These are phyloP conservation scores for Cyprinodon variegatus DNA, from an alignment of 2,113 vertebrate species.

Conservation along the genomic window DNA sequence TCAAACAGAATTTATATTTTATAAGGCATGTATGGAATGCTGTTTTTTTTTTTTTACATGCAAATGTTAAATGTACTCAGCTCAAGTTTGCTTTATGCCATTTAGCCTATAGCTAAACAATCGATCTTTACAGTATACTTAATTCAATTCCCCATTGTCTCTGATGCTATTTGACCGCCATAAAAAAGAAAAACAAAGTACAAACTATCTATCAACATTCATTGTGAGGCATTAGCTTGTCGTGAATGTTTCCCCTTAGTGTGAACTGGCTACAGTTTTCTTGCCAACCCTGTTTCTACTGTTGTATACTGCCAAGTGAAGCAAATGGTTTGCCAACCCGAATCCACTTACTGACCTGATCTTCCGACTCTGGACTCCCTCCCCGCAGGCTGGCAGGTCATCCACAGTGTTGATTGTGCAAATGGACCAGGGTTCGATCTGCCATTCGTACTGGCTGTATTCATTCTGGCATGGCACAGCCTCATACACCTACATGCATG, in stretches of 20 bases:
- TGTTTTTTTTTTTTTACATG: constrained; percentile 1
- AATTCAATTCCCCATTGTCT: constrained; percentile 21
- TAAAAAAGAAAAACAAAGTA: constrained; percentile 8
- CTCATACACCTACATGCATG: constrained; percentile 87
- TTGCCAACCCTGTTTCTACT: constrained; percentile 27
- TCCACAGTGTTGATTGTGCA: constrained; percentile 90
- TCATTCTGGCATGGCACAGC: constrained; percentile 88
- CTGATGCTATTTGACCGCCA: constrained; percentile 13
- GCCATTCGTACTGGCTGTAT: constrained; percentile 89
- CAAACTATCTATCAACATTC: constrained; percentile 17
- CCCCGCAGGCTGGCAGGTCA: constrained; percentile 87
- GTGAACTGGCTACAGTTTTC: constrained; percentile 10
- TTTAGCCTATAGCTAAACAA: constrained; percentile 7
- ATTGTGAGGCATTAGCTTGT: constrained; percentile 34
- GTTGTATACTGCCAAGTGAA: constrained; percentile 18
- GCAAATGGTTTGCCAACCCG: constrained; percentile 24
- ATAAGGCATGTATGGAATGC: no score
- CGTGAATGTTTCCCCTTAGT: constrained; percentile 39
- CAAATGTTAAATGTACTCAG: neutral
- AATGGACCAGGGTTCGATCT: constrained; percentile 89
- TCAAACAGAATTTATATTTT: neutral
- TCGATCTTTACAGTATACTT: neutral
- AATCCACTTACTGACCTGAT: constrained; percentile 83
- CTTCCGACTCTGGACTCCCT: constrained; percentile 91
- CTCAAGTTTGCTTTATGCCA: neutral